Base-by-base conservation (phyloP, 2,113 vertebrate species). In the Benitochromis conjunctus region DNA sequence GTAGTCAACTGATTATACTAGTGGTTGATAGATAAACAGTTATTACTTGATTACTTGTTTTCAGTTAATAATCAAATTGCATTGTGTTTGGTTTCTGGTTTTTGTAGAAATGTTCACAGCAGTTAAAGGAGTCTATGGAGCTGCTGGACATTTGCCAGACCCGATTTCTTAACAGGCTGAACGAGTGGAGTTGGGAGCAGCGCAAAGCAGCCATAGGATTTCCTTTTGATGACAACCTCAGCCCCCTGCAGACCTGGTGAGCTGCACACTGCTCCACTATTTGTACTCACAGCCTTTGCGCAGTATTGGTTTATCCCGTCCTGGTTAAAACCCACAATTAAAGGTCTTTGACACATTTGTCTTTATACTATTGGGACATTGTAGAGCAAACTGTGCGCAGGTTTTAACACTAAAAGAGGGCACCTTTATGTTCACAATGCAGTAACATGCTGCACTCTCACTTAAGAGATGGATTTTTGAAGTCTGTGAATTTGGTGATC, bases 121-220 rank as follows among this genome's bases (percentile, higher is more conserved):
- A 97, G 2, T 69, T 97, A 14, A 93, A 95, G 3, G 95, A 97
- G 62, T 95, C 97, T n/a, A 80, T 95, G 46, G 85, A 91, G 11
- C 74, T 88, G 62, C 80, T 97, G 94, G 96, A 97, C 77, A 94
- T 43, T 0, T 96, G 95, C 93, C 97, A 98, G 90, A 81, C 91
- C 24, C 93, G 95, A 64, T 96, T 98, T 9, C 91, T 98, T 57
- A 96, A 94, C 90, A 96, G 94, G 83, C 96, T 98, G 66, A 97
- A 97, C 85, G 93, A 96, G 29, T 99, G 98, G 98, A 96, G 96
- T 69, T 96, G 97, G 91, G 97, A 98, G 76, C 98, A 99, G 94
- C 97, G 98, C 95, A 96, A 97, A 92, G 95, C 97, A 6, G 94
- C 97, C 76, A 98, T 99, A 0, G 98, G 98, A 1, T 94, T 96